phyloP scores from a whole-genome alignment of 2,888 invertebrate genomes.

The Sinohyriopsis cumingii region DNA sequence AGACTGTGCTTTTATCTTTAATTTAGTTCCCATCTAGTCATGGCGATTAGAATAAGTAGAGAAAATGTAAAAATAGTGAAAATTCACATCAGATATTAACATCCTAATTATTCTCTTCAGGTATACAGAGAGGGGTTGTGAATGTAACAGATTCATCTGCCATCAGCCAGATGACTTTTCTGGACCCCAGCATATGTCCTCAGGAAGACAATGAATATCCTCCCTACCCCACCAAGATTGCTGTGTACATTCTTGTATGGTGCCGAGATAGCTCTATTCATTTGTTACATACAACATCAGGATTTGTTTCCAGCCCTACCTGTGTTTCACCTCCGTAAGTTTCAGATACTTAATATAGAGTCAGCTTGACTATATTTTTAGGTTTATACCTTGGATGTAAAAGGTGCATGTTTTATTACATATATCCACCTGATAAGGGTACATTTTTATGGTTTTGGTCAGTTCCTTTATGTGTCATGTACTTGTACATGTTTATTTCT shows the following conservation, averaged over 20 bases:
- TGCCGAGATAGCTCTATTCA: slow-evolving; percentile 51
- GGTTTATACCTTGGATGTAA: too few species aligned
- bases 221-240: slow-evolving; percentile 47
- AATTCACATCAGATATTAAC: not conserved
- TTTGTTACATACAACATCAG: slow-evolving; percentile 30
- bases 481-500: too few species aligned
- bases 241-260: slow-evolving; percentile 48
- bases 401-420: too few species aligned
- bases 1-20: too few species aligned
- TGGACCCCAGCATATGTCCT: slow-evolving; percentile 56
- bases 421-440: too few species aligned
- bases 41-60: too few species aligned
- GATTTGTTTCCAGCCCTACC: slow-evolving; percentile 27
- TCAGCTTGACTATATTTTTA: too few species aligned
- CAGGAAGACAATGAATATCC: slow-evolving; percentile 44
- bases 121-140: slow-evolving; percentile 52
- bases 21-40: too few species aligned
- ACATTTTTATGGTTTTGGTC: too few species aligned
- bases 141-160: slow-evolving; percentile 36
- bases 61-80: too few species aligned
- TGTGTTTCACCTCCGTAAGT: slow-evolving; percentile 35
- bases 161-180: slow-evolving; percentile 49
- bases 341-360: too few species aligned
- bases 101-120: slow-evolving; percentile 27
- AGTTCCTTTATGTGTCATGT: too few species aligned